Percentiles rank a stretch among this genome's conserved stretches.
phyloP scores from a whole-genome alignment of 2,797 vertebrate species.

The Macropus fuliginosus region DNA sequence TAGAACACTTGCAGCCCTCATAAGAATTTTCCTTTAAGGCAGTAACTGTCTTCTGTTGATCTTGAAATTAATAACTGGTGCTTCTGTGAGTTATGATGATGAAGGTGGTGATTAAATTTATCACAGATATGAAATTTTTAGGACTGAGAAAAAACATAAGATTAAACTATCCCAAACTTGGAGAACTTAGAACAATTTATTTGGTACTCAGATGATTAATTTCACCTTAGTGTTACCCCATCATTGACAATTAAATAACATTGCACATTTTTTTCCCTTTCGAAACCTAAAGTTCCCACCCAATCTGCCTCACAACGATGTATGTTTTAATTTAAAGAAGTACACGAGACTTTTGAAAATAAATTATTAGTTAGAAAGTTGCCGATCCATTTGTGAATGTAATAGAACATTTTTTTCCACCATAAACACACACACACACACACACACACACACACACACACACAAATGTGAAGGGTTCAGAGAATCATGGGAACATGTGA shows the following conservation, averaged over 20 bases:
- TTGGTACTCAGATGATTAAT: neutral
- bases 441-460: neutral
- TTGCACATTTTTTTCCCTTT: neutral
- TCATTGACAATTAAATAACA: neutral
- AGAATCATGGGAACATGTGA: neutral
- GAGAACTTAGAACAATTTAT: neutral
- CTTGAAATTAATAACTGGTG: neutral
- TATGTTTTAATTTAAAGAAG: neutral
- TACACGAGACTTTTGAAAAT: neutral
- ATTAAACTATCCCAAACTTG: neutral
- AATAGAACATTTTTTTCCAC: neutral
- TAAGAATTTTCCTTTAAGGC: conserved; percentile 4
- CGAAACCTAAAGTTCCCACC: neutral
- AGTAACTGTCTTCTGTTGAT: neutral
- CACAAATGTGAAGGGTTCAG: neutral
- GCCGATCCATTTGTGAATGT: neutral
- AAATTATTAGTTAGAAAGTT: neutral
- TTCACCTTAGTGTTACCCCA: neutral
- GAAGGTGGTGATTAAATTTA: neutral
- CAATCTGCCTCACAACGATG: neutral
- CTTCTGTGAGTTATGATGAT: neutral
- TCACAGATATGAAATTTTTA: neutral
- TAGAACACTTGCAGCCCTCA: neutral
- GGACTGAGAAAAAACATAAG: neutral
- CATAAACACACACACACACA: neutral